Evolutionary conservation across 2,113 vertebrate species (phyloP).

Genomic region (Calypte anna): DNA sequence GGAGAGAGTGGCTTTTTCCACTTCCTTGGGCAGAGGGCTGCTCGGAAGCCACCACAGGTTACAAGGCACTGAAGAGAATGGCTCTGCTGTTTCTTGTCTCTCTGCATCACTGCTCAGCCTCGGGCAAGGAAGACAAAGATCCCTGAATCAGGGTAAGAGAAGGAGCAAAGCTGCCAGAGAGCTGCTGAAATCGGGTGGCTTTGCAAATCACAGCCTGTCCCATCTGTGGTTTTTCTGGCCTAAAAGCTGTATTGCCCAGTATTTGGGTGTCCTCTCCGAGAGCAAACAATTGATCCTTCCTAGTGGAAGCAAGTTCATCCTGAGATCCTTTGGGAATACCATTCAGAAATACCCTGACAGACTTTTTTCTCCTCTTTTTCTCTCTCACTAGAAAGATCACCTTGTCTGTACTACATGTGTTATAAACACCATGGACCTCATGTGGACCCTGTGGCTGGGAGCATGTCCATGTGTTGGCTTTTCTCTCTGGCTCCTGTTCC

Average conservation of each 20-base stretch:
- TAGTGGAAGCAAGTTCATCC: conserved; percentile 60
- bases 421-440: conserved; percentile 18
- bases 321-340: conserved; percentile 61
- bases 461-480: fast-evolving
- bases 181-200: conserved; percentile 27
- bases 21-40: conserved; percentile 11
- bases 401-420: conserved; percentile 31
- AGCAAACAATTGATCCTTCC: conserved; percentile 59
- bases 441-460: background rate
- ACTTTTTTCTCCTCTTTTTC: conserved; percentile 20
- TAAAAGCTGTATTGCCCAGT: conserved; percentile 44
- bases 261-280: conserved; percentile 40
- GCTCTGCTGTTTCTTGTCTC: conserved; percentile 20
- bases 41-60: background rate
- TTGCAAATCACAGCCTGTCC: conserved; percentile 54
- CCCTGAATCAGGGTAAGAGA: conserved; percentile 61
- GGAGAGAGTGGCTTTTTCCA: conserved; percentile 35
- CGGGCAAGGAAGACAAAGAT: conserved; percentile 24
- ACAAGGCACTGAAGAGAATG: background rate
- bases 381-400: conserved; percentile 49
- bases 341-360: conserved; percentile 37
- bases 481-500: background rate
- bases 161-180: background rate
- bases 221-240: conserved; percentile 51
- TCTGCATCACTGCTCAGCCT: background rate